phyloP scores from a whole-genome alignment of 2,888 invertebrate genomes.

The Synergus laeviventris region DNA sequence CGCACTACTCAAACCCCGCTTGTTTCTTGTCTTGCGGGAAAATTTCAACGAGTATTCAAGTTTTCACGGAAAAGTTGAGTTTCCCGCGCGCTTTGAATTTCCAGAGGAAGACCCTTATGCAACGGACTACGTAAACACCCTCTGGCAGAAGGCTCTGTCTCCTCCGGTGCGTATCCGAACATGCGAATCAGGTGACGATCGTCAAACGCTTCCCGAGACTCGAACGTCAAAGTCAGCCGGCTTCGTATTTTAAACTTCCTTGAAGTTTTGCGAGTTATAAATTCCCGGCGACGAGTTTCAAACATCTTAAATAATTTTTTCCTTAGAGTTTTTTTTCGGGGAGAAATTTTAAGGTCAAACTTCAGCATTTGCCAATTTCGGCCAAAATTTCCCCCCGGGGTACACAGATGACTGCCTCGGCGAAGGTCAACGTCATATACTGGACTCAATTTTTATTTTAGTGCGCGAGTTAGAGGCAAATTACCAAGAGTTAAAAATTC shows the following conservation, averaged over 20 bases:
- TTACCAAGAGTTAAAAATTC: not conserved
- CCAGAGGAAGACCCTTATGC: conserved; percentile 63
- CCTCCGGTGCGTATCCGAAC: conserved; percentile 17
- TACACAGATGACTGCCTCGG: conserved; percentile 30
- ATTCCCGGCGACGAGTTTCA: conserved; percentile 18
- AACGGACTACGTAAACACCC: conserved; percentile 66
- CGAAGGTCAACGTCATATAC: conserved; percentile 7
- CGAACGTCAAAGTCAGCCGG: conserved; percentile 7
- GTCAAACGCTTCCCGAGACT: not conserved
- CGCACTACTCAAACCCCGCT: conserved; percentile 12
- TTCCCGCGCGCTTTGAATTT: conserved; percentile 63
- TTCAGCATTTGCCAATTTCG: not conserved
- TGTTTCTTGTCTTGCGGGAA: conserved; percentile 1
- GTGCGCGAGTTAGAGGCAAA: not conserved
- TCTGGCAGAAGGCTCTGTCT: conserved; percentile 29
- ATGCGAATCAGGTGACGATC: conserved; percentile 43
- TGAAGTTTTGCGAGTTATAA: not conserved
- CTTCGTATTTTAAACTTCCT: conserved; percentile 2
- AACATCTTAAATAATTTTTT: not conserved
- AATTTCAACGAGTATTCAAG: not conserved
- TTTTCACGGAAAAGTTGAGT: conserved; percentile 43
- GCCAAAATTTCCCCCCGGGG: not conserved
- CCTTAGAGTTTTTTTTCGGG: not conserved
- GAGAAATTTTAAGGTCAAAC: not conserved
- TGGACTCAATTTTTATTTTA: conserved; percentile 30